Evolutionary conservation across 2,113 vertebrate species (phyloP).

Genomic region (Phaetusa simplex): DNA sequence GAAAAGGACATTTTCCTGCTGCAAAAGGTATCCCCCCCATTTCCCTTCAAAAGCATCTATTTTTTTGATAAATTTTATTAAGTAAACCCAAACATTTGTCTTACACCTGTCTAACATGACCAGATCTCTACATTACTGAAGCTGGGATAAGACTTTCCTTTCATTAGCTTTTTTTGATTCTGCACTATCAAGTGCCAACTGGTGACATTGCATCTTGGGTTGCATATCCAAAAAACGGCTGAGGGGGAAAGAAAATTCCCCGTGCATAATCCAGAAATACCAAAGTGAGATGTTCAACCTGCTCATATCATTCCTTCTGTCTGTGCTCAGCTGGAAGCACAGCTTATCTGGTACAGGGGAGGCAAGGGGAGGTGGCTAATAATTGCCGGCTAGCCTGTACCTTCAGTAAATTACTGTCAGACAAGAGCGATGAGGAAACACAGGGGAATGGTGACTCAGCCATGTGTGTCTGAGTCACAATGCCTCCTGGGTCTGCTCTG

Average conservation of each 20-base stretch:
- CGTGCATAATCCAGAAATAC: not conserved
- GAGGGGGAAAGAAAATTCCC: not conserved
- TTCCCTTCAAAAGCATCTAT: not conserved
- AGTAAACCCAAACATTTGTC: not conserved
- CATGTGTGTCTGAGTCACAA: not conserved
- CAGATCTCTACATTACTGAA: not conserved
- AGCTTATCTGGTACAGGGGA: not conserved
- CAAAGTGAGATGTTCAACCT: accelerated
- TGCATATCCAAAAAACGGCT: not conserved
- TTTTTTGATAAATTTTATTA: not conserved
- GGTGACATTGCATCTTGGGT: not conserved
- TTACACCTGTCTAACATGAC: not conserved
- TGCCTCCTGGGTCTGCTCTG: not conserved
- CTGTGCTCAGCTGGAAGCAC: not conserved
- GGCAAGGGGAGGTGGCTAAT: not conserved
- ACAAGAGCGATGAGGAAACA: not conserved
- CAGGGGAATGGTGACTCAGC: conserved; percentile 24
- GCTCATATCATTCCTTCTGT: not conserved
- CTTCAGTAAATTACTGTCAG: not conserved
- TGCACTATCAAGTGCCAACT: not conserved
- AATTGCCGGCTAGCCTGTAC: not conserved
- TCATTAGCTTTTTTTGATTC: not conserved
- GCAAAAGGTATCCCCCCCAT: not conserved
- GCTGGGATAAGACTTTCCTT: not conserved
- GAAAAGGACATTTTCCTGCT: not conserved